Conservation (phyloP, 2,797 vertebrate genomes). For the Eulemur albifrons region DNA sequence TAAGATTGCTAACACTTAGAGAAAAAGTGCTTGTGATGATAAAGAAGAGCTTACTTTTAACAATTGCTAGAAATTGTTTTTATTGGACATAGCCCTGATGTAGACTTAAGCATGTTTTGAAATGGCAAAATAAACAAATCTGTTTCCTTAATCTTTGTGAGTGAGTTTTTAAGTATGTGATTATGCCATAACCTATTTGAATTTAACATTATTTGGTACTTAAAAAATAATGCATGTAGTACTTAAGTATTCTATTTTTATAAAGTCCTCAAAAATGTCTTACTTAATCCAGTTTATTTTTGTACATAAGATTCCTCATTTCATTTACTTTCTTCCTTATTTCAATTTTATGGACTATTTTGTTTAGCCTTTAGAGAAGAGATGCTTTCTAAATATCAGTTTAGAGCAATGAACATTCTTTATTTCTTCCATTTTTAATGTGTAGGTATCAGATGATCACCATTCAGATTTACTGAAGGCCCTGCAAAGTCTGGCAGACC, state of each 20-base stretch:
- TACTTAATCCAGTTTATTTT: conserved; percentile 49
- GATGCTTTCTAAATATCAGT: conserved; percentile 66
- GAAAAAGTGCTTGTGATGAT: conserved; percentile 8
- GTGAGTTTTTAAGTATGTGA: conserved; percentile 50
- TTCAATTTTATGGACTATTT: conserved; percentile 63
- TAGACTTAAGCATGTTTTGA: conserved; percentile 66
- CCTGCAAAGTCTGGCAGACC: not conserved
- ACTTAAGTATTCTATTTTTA: conserved; percentile 51
- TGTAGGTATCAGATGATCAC: conserved; percentile 3
- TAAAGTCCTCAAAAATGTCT: conserved; percentile 32
- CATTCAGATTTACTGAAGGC: not conserved
- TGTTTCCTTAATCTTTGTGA: conserved; percentile 53
- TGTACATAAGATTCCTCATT: conserved; percentile 25
- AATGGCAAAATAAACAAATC: conserved; percentile 61
- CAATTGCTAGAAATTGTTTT: conserved; percentile 31
- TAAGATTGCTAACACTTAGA: conserved; percentile 55
- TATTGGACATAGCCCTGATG: conserved; percentile 13
- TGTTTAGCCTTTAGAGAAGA: conserved; percentile 57
- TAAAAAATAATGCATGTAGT: conserved; percentile 61
- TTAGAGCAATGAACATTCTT: conserved; percentile 54
- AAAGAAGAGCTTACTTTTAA: conserved; percentile 52
- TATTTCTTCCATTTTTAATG: conserved; percentile 23
- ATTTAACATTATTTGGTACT: conserved; percentile 60
- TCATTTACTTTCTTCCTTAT: conserved; percentile 52
- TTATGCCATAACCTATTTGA: conserved; percentile 47